Conservation (phyloP, 2,797 vertebrate species). For the Monodelphis domestica region DNA sequence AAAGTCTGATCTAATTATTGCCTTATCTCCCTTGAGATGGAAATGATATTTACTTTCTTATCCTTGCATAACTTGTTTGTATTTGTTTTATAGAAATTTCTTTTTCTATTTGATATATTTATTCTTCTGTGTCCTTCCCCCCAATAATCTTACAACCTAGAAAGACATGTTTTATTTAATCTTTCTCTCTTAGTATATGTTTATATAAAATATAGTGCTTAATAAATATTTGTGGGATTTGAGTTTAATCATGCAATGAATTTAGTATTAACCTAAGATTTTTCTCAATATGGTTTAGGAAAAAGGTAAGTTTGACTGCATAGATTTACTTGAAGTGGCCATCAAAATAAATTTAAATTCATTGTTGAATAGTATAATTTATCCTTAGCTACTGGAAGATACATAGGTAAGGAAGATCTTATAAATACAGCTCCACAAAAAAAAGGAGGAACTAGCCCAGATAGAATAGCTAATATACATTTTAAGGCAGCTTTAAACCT, state of each 20-base stretch:
- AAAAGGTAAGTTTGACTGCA: not conserved
- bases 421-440: fast-evolving
- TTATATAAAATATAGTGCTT: not conserved
- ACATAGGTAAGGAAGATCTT: not conserved
- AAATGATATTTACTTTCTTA: not conserved
- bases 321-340: not conserved
- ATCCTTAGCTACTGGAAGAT: not conserved
- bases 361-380: not conserved
- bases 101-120: not conserved
- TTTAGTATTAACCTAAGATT: not conserved
- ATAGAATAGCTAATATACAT: not conserved
- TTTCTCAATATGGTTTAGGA: not conserved
- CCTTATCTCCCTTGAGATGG: not conserved
- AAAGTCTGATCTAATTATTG: not conserved
- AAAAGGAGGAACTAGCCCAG: not conserved
- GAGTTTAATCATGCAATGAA: not conserved
- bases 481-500: not conserved
- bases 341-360: not conserved
- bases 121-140: not conserved
- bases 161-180: not conserved
- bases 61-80: not conserved
- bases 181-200: not conserved
- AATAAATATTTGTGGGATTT: not conserved
- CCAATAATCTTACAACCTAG: not conserved
- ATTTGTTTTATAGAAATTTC: not conserved